Conservation (phyloP, 1,140 invertebrate genomes). For the Orius insidiosus region DNA sequence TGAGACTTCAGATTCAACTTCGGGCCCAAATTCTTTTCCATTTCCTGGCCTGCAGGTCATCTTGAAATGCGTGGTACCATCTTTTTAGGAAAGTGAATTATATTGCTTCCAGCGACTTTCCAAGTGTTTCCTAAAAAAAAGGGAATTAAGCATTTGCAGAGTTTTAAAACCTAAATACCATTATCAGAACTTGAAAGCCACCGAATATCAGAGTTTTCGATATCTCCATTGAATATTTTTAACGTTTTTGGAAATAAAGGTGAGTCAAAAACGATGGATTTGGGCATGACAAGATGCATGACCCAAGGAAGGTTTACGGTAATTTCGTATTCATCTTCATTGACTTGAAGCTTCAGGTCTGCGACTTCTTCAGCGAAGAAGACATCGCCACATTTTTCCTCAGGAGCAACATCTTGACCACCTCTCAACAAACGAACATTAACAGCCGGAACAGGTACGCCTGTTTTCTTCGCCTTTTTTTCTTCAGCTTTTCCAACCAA, state of each 20-base stretch:
- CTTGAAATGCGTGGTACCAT: slow-evolving; percentile 22
- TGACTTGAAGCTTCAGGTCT: slow-evolving; percentile 17
- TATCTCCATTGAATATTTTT: too few species aligned
- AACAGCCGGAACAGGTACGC: slow-evolving; percentile 9
- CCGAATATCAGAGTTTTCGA: too few species aligned
- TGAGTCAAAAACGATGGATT: slow-evolving; percentile 37
- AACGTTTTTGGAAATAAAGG: too few species aligned
- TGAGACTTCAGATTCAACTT: slow-evolving; percentile 35
- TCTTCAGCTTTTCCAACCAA: slow-evolving; percentile 36
- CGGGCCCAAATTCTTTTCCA: slow-evolving; percentile 33
- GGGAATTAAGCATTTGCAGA: too few species aligned
- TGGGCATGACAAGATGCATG: slow-evolving; percentile 33
- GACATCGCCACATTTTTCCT: slow-evolving; percentile 31
- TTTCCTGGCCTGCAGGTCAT: slow-evolving; percentile 32
- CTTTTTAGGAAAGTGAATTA: too few species aligned
- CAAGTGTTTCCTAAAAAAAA: too few species aligned
- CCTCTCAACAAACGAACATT: slow-evolving; percentile 14
- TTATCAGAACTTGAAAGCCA: too few species aligned
- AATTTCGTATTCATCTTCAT: slow-evolving; percentile 32
- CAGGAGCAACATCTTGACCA: slow-evolving; percentile 25
- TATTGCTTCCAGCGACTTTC: too few species aligned
- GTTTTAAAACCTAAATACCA: too few species aligned
- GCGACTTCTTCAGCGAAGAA: slow-evolving; percentile 30
- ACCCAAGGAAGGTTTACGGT: slow-evolving; percentile 50
- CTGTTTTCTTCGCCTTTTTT: slow-evolving; percentile 26